Evolutionary conservation across 2,888 invertebrate genomes (phyloP), one percentile per base, ranked within the genome.

Genomic region (Pheosia gnoma): DNA sequence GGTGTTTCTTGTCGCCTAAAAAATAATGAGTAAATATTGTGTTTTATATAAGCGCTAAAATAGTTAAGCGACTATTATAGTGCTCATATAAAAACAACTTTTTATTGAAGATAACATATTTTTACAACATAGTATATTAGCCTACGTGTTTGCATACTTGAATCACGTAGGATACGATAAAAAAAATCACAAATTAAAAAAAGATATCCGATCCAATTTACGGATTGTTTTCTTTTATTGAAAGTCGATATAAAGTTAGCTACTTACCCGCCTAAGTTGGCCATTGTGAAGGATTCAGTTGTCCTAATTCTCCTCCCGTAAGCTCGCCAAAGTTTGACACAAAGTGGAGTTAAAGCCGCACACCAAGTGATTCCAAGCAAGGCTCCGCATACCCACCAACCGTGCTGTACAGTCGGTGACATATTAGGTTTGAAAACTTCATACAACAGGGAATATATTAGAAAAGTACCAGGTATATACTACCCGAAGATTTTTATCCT

Each of bases 351-450:
- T 25, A 93, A 74, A 0, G 95, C 94, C 4, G 95, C 94, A 65
- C 95, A 94, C 95, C 96, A 95, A 13, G 95, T 76, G 86, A 82
- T 57, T 82, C 94, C 82, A 88, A 96, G 72, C 11, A 95, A 77
- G 68, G 95, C 90, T 3, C 95, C 95, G 62, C 95, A 95, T 61
- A 96, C 95, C 96, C 96, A 96, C 87, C 96, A 95, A 6, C 95
- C 96, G 73, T 96, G 96, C 95, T 95, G 86, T 56, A 2, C 58
- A 51, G 55, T 55, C 38, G 52, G 38, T 55, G 7, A 55, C 47
- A 47, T 41, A 53, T 53, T 53, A 37, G 53, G 37, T 53, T 6
- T 38, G 53, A 37, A 37, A 53, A 53, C 53, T 53, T 25, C 13
- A 25, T 8, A 51, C 47, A n/a, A 47, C 25, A 51, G 25, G 25